Conservation (phyloP, 2,113 vertebrate species). For the Aspidoscelis tigris region DNA sequence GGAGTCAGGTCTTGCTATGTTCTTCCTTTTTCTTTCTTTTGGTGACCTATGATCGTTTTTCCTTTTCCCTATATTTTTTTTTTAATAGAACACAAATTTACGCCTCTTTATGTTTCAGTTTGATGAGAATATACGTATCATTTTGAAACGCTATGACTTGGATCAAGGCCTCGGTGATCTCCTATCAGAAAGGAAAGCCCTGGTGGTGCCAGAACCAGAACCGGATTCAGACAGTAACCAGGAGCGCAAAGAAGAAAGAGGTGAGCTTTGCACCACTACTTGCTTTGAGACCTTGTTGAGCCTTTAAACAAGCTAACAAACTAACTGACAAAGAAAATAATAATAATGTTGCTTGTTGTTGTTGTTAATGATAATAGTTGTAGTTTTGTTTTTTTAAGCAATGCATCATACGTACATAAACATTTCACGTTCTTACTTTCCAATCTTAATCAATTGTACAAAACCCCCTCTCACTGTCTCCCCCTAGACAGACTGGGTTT, state of each 20-base stretch:
- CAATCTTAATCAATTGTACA: no score
- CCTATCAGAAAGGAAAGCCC: slow-evolving; percentile 78
- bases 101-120: slow-evolving; percentile 75
- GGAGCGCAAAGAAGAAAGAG: slow-evolving; percentile 85
- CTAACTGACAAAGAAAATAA: no score
- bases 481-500: no score
- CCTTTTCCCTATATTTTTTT: not conserved
- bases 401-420: no score
- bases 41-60: not conserved
- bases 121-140: slow-evolving; percentile 91
- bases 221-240: slow-evolving; percentile 96
- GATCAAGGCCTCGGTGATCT: slow-evolving; percentile 85
- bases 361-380: no score
- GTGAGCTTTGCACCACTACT: slow-evolving; percentile 52
- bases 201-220: slow-evolving; percentile 86
- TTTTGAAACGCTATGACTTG: slow-evolving; percentile 86
- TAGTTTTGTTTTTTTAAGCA: no score
- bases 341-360: no score
- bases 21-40: fast-evolving
- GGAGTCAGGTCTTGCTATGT: slow-evolving; percentile 87
- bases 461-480: no score
- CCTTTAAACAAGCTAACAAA: no score
- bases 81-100: not conserved
- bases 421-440: no score
- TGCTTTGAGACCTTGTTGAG: not conserved